phyloP scores from a whole-genome alignment of 2,113 vertebrate species.

The Austrofundulus limnaeus region DNA sequence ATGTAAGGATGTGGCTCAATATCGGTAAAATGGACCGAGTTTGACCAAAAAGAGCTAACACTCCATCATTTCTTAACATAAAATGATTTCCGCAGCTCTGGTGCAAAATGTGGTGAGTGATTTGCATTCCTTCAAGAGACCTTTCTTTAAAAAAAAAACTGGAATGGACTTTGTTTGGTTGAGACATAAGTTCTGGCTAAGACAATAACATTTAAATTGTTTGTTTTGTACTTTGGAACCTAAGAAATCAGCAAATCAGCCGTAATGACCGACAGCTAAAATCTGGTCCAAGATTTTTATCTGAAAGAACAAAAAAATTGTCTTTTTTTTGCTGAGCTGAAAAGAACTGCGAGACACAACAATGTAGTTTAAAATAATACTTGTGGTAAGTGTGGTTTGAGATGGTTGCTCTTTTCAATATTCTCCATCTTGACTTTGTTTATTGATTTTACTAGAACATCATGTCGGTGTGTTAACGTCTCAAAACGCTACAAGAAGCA shows the following conservation, averaged over 20 bases:
- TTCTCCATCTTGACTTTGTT: slow-evolving; percentile 6
- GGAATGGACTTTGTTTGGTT: background rate
- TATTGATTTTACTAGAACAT: background rate
- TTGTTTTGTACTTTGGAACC: slow-evolving; percentile 2
- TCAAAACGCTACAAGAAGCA: slow-evolving; percentile 8
- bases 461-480: background rate
- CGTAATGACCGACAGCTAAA: background rate
- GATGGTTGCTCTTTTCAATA: background rate
- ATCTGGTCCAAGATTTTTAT: background rate
- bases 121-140: too few relatives aligned
- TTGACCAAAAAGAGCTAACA: too few relatives aligned
- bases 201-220: background rate
- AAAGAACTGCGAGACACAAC: background rate
- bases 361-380: slow-evolving; percentile 7
- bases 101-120: too few relatives aligned
- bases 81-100: too few relatives aligned
- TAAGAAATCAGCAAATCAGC: background rate
- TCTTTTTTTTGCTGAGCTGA: background rate
- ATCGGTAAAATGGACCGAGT: too few relatives aligned
- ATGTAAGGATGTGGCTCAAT: too few relatives aligned
- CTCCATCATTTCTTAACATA: too few relatives aligned
- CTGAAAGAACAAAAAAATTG: slow-evolving; percentile 2
- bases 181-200: background rate
- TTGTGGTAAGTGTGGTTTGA: slow-evolving; percentile 12
- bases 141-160: too few relatives aligned